phyloP scores from a whole-genome alignment of 2,888 invertebrate genomes.

The Sphaerophoria taeniata region DNA sequence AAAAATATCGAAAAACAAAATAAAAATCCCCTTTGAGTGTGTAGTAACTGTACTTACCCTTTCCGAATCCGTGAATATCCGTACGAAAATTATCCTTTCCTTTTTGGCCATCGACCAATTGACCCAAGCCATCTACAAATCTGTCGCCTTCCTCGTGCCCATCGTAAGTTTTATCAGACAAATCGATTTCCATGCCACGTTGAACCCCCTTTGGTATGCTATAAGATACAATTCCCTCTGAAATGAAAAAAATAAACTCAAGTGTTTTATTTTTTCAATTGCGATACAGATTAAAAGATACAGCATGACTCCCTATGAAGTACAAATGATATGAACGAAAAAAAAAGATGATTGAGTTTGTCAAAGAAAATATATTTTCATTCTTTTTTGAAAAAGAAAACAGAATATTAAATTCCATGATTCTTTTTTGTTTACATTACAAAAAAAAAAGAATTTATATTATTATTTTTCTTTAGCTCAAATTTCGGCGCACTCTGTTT shows the following conservation, averaged over 20 bases:
- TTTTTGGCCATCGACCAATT: slow-evolving; percentile 90
- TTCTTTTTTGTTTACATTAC: slow-evolving; percentile 61
- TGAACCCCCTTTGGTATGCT: slow-evolving; percentile 89
- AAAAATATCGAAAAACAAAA: slow-evolving; percentile 64
- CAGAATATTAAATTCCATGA: slow-evolving; percentile 41
- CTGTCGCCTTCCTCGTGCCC: slow-evolving; percentile 86
- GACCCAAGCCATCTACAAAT: slow-evolving; percentile 89
- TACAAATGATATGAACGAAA: slow-evolving; percentile 7
- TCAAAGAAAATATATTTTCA: slow-evolving; percentile 53
- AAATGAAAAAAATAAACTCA: slow-evolving; percentile 76
- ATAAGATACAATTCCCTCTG: slow-evolving; percentile 92
- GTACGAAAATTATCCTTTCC: slow-evolving; percentile 90
- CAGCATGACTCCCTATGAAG: slow-evolving; percentile 17
- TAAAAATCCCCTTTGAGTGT: slow-evolving; percentile 25
- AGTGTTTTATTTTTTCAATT: slow-evolving; percentile 45
- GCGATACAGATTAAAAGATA: slow-evolving; percentile 42
- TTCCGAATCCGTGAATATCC: slow-evolving; percentile 87
- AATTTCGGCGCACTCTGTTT: slow-evolving; percentile 51
- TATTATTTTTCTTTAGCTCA: slow-evolving; percentile 57
- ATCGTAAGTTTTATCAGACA: slow-evolving; percentile 91
- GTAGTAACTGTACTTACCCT: slow-evolving; percentile 84
- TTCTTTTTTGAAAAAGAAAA: background rate
- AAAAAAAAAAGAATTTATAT: slow-evolving; percentile 39
- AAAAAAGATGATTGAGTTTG: slow-evolving; percentile 57
- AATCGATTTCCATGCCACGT: slow-evolving; percentile 89